A percentile compares a stretch with the other conserved stretches of the same genome.
These are phyloP conservation scores for Sebastiscus tertius DNA, from an alignment of 2,797 vertebrate genomes.

Conservation along the genomic window DNA sequence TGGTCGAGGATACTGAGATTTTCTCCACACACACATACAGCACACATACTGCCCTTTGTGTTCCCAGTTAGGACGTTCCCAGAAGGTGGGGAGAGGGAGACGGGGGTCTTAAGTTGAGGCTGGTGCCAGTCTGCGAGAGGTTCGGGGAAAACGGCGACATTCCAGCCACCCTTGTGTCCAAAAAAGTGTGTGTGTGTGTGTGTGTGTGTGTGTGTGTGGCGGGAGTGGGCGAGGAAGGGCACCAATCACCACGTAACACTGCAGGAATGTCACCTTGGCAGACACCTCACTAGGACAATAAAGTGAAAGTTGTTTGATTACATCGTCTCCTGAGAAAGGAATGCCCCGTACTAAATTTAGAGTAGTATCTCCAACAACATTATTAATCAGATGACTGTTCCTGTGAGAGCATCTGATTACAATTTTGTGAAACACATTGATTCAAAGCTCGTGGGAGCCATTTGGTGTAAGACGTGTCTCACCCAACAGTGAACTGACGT, in stretches of 20 bases:
- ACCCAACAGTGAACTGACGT: conserved; percentile 38
- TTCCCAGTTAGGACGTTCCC: conserved; percentile 59
- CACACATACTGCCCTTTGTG: conserved; percentile 38
- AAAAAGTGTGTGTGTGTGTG: conserved; percentile 10
- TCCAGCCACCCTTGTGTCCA: conserved; percentile 64
- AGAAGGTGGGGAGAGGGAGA: conserved; percentile 43
- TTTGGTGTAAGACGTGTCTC: conserved; percentile 11
- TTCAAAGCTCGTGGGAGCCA: conserved; percentile 16
- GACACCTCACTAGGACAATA: conserved; percentile 34
- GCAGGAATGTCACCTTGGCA: conserved; percentile 68
- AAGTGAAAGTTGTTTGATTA: background rate
- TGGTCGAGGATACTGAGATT: conserved; percentile 20
- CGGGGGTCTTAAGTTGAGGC: conserved; percentile 50
- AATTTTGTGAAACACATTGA: conserved; percentile 24
- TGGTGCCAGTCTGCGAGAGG: conserved; percentile 76
- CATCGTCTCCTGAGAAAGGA: background rate
- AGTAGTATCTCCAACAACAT: conserved; percentile 2
- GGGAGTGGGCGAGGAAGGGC: conserved; percentile 12
- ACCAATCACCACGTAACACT: conserved; percentile 65
- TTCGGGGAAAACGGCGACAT: conserved; percentile 65
- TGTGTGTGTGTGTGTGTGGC: conserved; percentile 17
- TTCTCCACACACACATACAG: background rate
- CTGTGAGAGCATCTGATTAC: conserved; percentile 10
- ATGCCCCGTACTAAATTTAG: conserved; percentile 17
- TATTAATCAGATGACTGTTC: conserved; percentile 27